phyloP scores from a whole-genome alignment of 2,797 vertebrate species.

The Cuniculus paca region DNA sequence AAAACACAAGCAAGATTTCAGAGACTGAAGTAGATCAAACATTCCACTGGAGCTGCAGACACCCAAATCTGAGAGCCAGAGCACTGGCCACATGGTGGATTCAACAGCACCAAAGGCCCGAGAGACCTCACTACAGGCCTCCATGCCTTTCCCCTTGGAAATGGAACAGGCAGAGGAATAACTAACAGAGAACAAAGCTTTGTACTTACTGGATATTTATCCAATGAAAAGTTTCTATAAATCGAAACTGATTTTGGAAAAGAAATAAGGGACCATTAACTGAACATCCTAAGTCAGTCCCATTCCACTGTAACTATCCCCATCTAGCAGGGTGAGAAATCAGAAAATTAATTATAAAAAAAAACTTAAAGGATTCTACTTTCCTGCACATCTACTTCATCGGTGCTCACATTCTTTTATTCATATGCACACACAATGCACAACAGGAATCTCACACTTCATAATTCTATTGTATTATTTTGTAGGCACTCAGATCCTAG shows the following conservation, averaged over 20 bases:
- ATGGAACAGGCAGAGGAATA: not conserved
- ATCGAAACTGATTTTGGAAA: not conserved
- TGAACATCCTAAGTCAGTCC: not conserved
- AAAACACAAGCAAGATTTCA: not conserved
- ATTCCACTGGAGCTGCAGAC: not conserved
- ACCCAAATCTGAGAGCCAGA: not conserved
- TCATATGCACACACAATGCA: not conserved
- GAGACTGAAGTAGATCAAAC: not conserved
- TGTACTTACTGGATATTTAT: not conserved
- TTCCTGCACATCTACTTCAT: not conserved
- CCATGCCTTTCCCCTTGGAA: not conserved
- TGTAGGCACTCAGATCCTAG: not conserved
- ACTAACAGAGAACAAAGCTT: not conserved
- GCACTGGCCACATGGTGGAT: rapidly evolving
- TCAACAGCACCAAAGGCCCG: not conserved
- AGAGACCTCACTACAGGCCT: not conserved
- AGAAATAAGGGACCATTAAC: not conserved
- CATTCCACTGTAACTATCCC: too few species aligned
- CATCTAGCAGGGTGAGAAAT: too few species aligned
- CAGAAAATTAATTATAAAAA: not conserved
- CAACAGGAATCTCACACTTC: not conserved
- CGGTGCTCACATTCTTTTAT: not conserved
- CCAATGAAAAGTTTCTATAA: not conserved
- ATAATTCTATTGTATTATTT: not conserved
- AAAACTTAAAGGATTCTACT: not conserved